Evolutionary conservation across 2,113 vertebrate genomes (phyloP).

Genomic region (Tautogolabrus adspersus): DNA sequence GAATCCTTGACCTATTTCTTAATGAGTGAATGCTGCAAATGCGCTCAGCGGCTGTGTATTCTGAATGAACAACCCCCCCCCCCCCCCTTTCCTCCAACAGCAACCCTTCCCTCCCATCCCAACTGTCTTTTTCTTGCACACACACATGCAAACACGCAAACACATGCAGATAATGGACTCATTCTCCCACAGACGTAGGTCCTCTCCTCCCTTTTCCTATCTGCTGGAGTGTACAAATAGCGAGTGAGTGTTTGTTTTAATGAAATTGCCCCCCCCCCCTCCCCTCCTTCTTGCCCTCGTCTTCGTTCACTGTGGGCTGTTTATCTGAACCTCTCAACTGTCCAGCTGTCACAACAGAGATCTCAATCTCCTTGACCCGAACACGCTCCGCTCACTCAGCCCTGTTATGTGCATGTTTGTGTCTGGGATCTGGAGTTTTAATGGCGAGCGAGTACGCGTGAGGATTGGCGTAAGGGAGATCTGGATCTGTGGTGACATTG

Average conservation of each 20-base stretch:
- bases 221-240: conserved; percentile 62
- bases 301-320: conserved; percentile 62
- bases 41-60: conserved; percentile 68
- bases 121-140: conserved; percentile 64
- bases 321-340: conserved; percentile 80
- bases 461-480: conserved; percentile 54
- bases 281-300: background rate
- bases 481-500: conserved; percentile 69
- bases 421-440: conserved; percentile 17
- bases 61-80: conserved; percentile 21
- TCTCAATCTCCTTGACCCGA: conserved; percentile 76
- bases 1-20: conserved; percentile 89
- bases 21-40: conserved; percentile 83
- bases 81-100: background rate
- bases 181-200: conserved; percentile 51
- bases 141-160: conserved; percentile 31
- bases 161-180: conserved; percentile 68
- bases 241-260: conserved; percentile 79
- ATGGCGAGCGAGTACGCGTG: conserved; percentile 5
- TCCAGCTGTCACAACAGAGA: conserved; percentile 85
- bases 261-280: conserved; percentile 62
- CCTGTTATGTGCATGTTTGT: conserved; percentile 53
- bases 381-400: conserved; percentile 50
- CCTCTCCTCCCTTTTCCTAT: conserved; percentile 43
- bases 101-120: conserved; percentile 37